Percentiles rank a stretch among this genome's conserved stretches.
Evolutionary conservation across 1,140 invertebrate species (phyloP).

Genomic region (Propsilocerus akamusi): DNA sequence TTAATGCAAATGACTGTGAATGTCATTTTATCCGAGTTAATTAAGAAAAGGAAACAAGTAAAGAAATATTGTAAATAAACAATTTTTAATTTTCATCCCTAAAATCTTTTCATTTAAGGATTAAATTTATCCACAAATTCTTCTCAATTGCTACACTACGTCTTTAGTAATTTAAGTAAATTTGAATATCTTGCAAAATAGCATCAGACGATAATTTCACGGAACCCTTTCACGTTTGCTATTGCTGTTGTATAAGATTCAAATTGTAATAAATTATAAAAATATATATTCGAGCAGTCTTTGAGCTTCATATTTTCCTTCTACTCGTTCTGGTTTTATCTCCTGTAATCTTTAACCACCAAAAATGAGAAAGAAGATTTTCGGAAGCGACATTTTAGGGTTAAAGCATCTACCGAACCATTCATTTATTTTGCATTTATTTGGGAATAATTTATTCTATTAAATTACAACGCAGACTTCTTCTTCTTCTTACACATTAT

Average conservation of each 20-base stretch:
- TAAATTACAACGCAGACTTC: no score
- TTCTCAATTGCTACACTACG: no score
- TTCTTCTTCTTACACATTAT: not conserved
- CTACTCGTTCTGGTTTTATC: conserved; percentile 3
- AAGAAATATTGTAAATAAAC: not conserved
- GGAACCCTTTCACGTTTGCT: not conserved
- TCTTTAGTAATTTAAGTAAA: conserved; percentile 2
- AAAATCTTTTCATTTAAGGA: not conserved
- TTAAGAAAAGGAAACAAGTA: not conserved
- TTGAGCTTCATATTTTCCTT: conserved; percentile 1
- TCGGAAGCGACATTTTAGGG: not conserved
- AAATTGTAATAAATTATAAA: not conserved
- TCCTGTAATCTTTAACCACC: conserved; percentile 2
- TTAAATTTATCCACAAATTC: not conserved
- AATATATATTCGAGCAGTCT: not conserved
- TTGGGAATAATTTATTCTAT: conserved; percentile 1
- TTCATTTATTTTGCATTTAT: conserved; percentile 3
- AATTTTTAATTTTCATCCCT: not conserved
- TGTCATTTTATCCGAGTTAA: not conserved
- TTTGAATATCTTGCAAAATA: conserved; percentile 3
- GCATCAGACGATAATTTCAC: conserved; percentile 2
- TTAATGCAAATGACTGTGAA: not conserved
- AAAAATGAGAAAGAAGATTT: conserved; percentile 1
- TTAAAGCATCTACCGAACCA: not conserved
- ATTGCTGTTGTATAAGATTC: not conserved